Evolutionary conservation across 2,888 invertebrate species (phyloP).

Genomic region (Epirrhoe tristata): DNA sequence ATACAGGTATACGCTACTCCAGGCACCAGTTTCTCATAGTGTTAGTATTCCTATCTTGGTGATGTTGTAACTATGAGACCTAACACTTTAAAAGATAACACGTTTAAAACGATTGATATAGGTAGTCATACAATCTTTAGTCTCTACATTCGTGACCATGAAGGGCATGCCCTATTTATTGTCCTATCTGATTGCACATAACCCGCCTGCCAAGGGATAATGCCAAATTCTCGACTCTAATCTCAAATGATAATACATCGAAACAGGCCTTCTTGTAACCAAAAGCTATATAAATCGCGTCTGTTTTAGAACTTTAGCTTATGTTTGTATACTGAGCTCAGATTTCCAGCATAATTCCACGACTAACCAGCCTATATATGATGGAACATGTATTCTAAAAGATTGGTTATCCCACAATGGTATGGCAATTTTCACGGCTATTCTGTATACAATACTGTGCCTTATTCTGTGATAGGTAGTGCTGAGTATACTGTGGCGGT

Average conservation of each 20-base stretch:
- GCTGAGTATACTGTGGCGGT: constrained; percentile 3
- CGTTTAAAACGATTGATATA: too few relatives aligned
- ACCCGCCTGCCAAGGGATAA: neutral
- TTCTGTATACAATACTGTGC: neutral
- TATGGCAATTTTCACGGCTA: neutral
- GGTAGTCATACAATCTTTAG: neutral
- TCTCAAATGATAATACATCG: neutral
- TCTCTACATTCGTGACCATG: neutral
- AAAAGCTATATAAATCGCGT: neutral
- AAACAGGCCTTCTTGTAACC: neutral
- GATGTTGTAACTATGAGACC: too few relatives aligned
- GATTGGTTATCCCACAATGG: too few relatives aligned
- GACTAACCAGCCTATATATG: neutral
- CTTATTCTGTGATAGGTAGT: neutral
- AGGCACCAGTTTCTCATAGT: too few relatives aligned
- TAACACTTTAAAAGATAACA: too few relatives aligned
- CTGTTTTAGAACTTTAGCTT: too few relatives aligned
- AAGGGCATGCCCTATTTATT: neutral
- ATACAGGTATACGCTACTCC: too few relatives aligned
- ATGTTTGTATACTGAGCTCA: too few relatives aligned
- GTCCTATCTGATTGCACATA: neutral
- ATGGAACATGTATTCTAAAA: neutral
- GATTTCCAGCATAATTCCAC: neutral
- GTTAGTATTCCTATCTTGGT: too few relatives aligned
- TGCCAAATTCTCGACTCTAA: neutral